Evolutionary conservation across 1,140 invertebrate genomes (phyloP).

Genomic region (Propsilocerus akamusi): DNA sequence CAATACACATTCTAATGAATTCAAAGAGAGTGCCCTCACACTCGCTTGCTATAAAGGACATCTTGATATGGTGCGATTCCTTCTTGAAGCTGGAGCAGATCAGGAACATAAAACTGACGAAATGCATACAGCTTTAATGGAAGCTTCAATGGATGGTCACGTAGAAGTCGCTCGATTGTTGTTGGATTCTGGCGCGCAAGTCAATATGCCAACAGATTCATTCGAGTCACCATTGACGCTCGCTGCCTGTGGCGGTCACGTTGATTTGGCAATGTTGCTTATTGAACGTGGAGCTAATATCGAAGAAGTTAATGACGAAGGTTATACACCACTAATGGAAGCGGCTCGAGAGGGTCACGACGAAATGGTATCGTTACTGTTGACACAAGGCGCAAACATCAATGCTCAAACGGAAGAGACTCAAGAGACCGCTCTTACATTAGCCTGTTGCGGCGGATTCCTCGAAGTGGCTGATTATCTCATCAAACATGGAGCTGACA

Average conservation of each 20-base stretch:
- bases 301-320: slow-evolving; percentile 98
- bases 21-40: slow-evolving; percentile 89
- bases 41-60: slow-evolving; percentile 97
- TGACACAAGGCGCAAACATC: slow-evolving; percentile 88
- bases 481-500: slow-evolving; percentile 86
- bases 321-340: slow-evolving; percentile 99
- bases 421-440: slow-evolving; percentile 90
- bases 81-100: slow-evolving; percentile 85
- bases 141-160: slow-evolving; percentile 99
- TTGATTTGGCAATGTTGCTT: slow-evolving; percentile 85
- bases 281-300: slow-evolving; percentile 95
- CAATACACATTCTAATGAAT: slow-evolving; percentile 97
- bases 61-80: slow-evolving; percentile 90
- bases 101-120: slow-evolving; percentile 98
- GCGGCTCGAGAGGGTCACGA: slow-evolving; percentile 95
- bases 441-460: slow-evolving; percentile 95
- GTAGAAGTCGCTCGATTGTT: slow-evolving; percentile 86
- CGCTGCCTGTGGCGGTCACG: slow-evolving; percentile 95
- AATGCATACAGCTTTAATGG: slow-evolving; percentile 99
- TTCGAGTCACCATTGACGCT: slow-evolving; percentile 97
- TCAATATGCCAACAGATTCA: slow-evolving; percentile 98
- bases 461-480: slow-evolving; percentile 94
- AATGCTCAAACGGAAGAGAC: slow-evolving; percentile 98
- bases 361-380: slow-evolving; percentile 88
- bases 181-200: slow-evolving; percentile 92